A percentile compares a stretch with the other conserved stretches of the same genome.
Conservation (phyloP, 2,113 vertebrate genomes). For the Myodes glareolus region DNA sequence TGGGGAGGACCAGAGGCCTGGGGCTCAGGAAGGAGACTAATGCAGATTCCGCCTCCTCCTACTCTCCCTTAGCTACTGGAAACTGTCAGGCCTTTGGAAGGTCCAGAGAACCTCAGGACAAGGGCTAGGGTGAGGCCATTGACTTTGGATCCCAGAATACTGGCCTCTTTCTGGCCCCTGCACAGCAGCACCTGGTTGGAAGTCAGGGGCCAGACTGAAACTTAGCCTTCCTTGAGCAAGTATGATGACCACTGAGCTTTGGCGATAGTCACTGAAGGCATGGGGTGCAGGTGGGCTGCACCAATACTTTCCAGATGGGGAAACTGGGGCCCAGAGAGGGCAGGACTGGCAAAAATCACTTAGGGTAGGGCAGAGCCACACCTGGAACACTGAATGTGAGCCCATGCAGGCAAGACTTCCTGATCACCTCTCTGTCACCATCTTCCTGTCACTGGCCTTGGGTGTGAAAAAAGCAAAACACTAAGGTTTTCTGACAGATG, state of each 20-base stretch:
- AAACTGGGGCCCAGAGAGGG: background rate
- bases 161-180: slow-evolving; percentile 79
- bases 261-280: slow-evolving; percentile 69
- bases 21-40: background rate
- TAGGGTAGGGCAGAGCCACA: background rate
- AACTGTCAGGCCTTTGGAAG: background rate
- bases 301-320: slow-evolving; percentile 48
- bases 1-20: background rate
- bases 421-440: background rate
- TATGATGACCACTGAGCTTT: slow-evolving; percentile 70
- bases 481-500: background rate
- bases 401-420: too few relatives aligned
- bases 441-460: background rate
- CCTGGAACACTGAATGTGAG: background rate
- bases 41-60: background rate
- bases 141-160: background rate
- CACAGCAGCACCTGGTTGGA: slow-evolving; percentile 46
- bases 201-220: slow-evolving; percentile 67
- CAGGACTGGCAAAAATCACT: background rate
- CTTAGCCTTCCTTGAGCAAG: slow-evolving; percentile 71
- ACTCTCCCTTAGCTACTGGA: background rate
- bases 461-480: background rate
- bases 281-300: background rate
- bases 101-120: background rate
- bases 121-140: background rate